Conservation (phyloP, 2,797 vertebrate genomes). For the Anguilla obscura region DNA sequence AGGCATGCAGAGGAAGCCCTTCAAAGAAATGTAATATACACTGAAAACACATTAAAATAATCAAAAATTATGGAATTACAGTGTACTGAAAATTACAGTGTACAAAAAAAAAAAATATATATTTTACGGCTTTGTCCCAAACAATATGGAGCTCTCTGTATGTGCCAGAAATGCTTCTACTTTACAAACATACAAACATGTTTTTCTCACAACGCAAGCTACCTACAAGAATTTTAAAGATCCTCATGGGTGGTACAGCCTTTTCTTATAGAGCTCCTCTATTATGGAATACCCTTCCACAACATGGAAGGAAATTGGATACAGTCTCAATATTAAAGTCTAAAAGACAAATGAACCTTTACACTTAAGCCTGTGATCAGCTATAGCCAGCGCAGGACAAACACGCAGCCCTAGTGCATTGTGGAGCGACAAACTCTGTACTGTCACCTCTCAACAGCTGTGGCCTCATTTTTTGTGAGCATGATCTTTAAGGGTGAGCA, state of each 20-base stretch:
- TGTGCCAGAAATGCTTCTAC: too few relatives aligned
- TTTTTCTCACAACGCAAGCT: neutral
- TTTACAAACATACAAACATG: too few relatives aligned
- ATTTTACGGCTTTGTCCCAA: neutral
- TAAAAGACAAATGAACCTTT: neutral
- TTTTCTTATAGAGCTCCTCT: too few relatives aligned
- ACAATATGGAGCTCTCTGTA: neutral
- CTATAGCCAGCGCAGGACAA: neutral
- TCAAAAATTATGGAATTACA: neutral
- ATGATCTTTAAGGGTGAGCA: neutral
- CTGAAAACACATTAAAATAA: neutral
- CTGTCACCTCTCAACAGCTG: constrained; percentile 5
- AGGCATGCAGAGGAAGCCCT: neutral
- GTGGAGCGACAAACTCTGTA: neutral
- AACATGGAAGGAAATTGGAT: neutral
- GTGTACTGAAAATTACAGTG: too few relatives aligned
- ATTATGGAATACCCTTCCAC: too few relatives aligned
- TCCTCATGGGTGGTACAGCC: too few relatives aligned
- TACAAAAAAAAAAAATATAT: too few relatives aligned
- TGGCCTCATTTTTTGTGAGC: neutral
- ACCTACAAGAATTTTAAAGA: neutral
- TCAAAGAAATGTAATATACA: neutral
- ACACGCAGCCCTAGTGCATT: neutral
- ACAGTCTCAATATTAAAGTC: neutral
- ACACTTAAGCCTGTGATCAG: neutral